Percentiles rank a stretch among this genome's conserved stretches.
phyloP scores from a whole-genome alignment of 2,888 invertebrate species.

The Pasiphila rectangulata region DNA sequence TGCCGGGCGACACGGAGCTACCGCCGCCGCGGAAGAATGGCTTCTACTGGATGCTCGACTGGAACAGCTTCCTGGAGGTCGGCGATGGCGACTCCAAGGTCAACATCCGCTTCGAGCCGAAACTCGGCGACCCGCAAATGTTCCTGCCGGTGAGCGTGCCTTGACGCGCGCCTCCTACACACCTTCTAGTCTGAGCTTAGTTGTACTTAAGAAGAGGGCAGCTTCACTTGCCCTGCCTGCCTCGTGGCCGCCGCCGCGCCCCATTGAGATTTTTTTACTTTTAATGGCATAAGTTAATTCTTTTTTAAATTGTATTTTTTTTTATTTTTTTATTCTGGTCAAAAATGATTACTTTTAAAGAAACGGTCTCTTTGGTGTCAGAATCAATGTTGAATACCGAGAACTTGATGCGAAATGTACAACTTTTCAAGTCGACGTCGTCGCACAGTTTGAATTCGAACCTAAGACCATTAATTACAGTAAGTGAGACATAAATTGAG shows the following conservation, averaged over 20 bases:
- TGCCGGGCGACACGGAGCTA: conserved; percentile 81
- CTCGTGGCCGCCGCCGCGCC: no score
- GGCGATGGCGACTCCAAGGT: conserved; percentile 88
- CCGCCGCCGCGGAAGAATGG: conserved; percentile 87
- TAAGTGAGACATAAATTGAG: conserved; percentile 28
- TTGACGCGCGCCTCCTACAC: conserved; percentile 55
- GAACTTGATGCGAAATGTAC: no score
- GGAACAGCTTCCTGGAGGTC: conserved; percentile 92
- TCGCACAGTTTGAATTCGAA: no score
- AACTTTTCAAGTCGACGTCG: no score
- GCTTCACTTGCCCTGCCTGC: no score
- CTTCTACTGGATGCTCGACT: conserved; percentile 91
- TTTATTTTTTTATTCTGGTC: no score
- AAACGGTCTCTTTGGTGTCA: no score
- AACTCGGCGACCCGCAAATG: conserved; percentile 88
- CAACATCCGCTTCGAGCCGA: conserved; percentile 89
- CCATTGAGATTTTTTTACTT: no score
- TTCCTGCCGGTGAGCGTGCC: conserved; percentile 88
- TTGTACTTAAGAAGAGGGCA: no score
- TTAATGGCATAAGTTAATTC: no score
- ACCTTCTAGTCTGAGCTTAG: background rate
- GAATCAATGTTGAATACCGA: background rate
- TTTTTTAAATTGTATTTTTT: no score
- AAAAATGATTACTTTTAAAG: no score
- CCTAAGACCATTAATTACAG: conserved; percentile 29